Conservation (phyloP, 2,888 invertebrate species). For the Coleophora flavipennella region DNA sequence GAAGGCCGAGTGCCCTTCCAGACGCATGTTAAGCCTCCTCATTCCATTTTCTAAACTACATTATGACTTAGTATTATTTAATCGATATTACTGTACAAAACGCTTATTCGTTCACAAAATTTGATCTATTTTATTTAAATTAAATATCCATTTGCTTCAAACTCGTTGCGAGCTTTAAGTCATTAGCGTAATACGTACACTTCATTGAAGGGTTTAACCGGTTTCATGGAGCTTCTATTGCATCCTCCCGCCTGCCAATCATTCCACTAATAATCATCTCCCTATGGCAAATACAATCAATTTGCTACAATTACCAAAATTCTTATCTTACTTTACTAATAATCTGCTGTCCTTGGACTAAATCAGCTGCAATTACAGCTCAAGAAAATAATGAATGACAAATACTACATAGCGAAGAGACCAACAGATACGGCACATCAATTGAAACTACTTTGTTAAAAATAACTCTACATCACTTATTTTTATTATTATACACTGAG, state of each 20-base stretch:
- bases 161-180: conserved; percentile 47
- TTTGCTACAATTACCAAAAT: conserved; percentile 60
- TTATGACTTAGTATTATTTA: conserved; percentile 49
- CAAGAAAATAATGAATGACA: conserved; percentile 31
- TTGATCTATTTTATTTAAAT: conserved; percentile 51
- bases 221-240: conserved; percentile 40
- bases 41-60: conserved; percentile 54
- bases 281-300: conserved; percentile 59
- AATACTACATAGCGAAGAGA: too few relatives aligned
- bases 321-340: conserved; percentile 33
- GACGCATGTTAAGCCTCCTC: conserved; percentile 29
- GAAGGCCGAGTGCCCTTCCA: conserved; percentile 37
- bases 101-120: conserved; percentile 59
- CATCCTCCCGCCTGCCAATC: conserved; percentile 62
- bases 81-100: conserved; percentile 67
- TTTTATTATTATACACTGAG: too few relatives aligned
- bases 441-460: too few relatives aligned
- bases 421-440: too few relatives aligned
- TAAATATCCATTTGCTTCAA: conserved; percentile 30
- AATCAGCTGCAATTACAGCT: conserved; percentile 50
- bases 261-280: conserved; percentile 55
- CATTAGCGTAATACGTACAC: conserved; percentile 57
- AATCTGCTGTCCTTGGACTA: conserved; percentile 14
- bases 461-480: too few relatives aligned
- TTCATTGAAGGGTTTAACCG: conserved; percentile 62